Conservation (phyloP, 2,113 vertebrate genomes). For the Bungarus multicinctus region DNA sequence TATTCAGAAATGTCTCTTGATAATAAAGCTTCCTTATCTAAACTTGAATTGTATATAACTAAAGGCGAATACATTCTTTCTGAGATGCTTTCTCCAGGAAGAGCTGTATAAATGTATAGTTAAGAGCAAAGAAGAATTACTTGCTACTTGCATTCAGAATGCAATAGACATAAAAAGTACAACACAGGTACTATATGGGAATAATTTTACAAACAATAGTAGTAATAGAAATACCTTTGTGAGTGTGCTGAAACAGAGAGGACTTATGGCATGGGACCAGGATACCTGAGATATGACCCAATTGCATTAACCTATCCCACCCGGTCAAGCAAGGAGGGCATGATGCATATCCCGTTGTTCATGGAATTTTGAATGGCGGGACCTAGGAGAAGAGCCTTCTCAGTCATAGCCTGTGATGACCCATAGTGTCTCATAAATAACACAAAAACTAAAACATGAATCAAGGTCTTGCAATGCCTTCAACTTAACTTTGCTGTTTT, state of each 20-base stretch:
- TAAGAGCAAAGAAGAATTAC: background rate
- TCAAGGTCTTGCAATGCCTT: no score
- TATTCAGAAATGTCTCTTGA: background rate
- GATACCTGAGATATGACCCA: background rate
- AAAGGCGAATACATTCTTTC: background rate
- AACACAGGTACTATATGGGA: background rate
- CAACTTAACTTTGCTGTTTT: no score
- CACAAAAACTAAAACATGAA: no score
- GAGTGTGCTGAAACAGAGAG: background rate
- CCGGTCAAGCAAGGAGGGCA: background rate
- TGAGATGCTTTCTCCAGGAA: background rate
- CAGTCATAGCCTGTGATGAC: background rate
- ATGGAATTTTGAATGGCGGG: background rate
- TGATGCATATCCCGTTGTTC: background rate
- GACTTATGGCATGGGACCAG: background rate
- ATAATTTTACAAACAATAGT: background rate
- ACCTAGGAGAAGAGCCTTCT: background rate
- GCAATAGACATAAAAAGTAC: background rate
- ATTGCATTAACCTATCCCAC: background rate
- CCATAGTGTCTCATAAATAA: no score
- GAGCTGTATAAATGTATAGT: background rate
- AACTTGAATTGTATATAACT: background rate
- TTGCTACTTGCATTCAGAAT: background rate
- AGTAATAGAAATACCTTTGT: background rate
- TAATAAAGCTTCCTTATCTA: background rate